Conservation (phyloP, 2,113 vertebrate genomes). For the Blennius ocellaris region DNA sequence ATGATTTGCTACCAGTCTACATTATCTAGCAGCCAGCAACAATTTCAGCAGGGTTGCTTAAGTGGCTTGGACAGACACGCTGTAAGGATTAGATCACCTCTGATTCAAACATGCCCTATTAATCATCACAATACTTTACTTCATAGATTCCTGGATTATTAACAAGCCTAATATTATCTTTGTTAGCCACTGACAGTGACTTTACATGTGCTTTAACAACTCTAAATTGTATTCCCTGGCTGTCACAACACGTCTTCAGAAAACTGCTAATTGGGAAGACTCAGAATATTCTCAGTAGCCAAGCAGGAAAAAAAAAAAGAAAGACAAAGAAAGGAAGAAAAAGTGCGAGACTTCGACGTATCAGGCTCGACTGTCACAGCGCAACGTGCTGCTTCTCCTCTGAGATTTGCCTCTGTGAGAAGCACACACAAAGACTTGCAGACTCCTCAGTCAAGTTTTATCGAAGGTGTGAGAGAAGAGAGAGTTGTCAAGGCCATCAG, state of each 20-base stretch:
- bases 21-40: constrained; percentile 55
- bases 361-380: constrained; percentile 66
- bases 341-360: constrained; percentile 63
- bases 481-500: constrained; percentile 69
- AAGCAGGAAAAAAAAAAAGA: constrained; percentile 33
- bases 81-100: constrained; percentile 60
- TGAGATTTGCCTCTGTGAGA: constrained; percentile 71
- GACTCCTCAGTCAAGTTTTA: constrained; percentile 58
- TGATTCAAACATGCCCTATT: constrained; percentile 53
- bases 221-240: constrained; percentile 73
- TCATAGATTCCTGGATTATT: constrained; percentile 53
- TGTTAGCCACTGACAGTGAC: constrained; percentile 41
- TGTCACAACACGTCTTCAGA: constrained; percentile 74
- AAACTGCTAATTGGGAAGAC: constrained; percentile 78
- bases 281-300: constrained; percentile 64
- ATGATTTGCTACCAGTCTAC: background rate
- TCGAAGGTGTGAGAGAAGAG: constrained; percentile 65
- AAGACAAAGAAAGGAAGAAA: constrained; percentile 52
- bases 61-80: constrained; percentile 65
- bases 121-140: constrained; percentile 47
- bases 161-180: constrained; percentile 53
- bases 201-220: constrained; percentile 64
- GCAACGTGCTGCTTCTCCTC: constrained; percentile 56
- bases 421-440: constrained; percentile 68
- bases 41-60: constrained; percentile 49